These are phyloP conservation scores for Esox niger DNA, from an alignment of 2,113 vertebrate genomes.

Conservation along the genomic window DNA sequence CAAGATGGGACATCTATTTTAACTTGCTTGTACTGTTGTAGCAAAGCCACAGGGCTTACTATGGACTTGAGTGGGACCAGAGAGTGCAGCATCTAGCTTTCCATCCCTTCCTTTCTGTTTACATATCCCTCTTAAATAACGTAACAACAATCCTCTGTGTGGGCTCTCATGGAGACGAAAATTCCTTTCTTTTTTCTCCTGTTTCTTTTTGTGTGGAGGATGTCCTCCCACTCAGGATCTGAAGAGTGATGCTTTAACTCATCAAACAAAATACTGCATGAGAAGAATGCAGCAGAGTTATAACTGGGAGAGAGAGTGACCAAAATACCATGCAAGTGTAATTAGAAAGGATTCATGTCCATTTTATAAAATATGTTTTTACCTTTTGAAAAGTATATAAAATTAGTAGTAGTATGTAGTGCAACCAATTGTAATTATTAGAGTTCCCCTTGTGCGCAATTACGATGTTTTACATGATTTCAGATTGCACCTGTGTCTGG, in stretches of 20 bases:
- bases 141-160: conserved; percentile 6
- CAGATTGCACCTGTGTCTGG: too few species aligned
- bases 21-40: conserved; percentile 19
- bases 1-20: conserved; percentile 34
- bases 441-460: too few species aligned
- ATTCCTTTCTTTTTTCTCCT: neutral
- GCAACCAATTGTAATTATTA: too few species aligned
- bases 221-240: conserved; percentile 28
- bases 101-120: neutral
- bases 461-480: too few species aligned
- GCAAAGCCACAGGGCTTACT: conserved; percentile 34
- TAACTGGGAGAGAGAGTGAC: neutral
- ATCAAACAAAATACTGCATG: neutral
- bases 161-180: conserved; percentile 16
- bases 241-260: neutral
- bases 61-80: conserved; percentile 36
- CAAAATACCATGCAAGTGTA: too few species aligned
- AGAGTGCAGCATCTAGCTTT: neutral
- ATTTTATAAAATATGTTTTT: too few species aligned
- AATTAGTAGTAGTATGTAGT: too few species aligned
- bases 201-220: conserved; percentile 14
- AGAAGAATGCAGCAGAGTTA: neutral
- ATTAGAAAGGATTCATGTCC: too few species aligned
- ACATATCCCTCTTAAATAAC: conserved; percentile 9
- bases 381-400: too few species aligned